A percentile compares a stretch with the other conserved stretches of the same genome.
Evolutionary conservation across 2,113 vertebrate genomes (phyloP).

Genomic region (Grantiella picta): DNA sequence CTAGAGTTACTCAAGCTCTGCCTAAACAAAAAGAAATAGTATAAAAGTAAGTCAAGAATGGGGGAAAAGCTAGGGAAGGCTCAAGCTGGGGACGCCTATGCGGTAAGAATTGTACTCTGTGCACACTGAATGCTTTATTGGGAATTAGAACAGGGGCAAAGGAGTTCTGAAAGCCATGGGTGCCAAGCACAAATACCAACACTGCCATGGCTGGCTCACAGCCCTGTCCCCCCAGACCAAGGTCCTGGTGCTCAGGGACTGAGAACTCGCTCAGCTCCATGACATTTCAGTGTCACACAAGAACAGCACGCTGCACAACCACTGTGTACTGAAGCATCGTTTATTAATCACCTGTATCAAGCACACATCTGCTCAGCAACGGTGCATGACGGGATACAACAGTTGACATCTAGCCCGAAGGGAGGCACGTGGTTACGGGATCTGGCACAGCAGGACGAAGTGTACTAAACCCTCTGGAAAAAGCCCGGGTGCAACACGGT

Average conservation of each 20-base stretch:
- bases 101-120: background rate
- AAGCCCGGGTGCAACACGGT: background rate
- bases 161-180: accelerated
- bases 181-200: accelerated
- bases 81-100: accelerated
- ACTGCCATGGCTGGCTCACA: accelerated
- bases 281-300: background rate
- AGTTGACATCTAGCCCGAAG: background rate
- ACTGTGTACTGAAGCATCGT: background rate
- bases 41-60: background rate
- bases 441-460: background rate
- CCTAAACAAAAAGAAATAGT: background rate
- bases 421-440: background rate
- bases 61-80: background rate
- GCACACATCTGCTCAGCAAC: conserved; percentile 27
- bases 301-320: background rate
- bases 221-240: accelerated
- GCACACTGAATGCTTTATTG: background rate
- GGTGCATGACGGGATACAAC: background rate
- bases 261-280: accelerated
- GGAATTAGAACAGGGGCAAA: background rate
- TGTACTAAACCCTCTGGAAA: background rate
- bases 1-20: background rate
- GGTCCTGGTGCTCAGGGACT: accelerated
- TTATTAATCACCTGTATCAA: conserved; percentile 41